Conservation (phyloP, 2,888 invertebrate genomes). For the Pammene fasciana region DNA sequence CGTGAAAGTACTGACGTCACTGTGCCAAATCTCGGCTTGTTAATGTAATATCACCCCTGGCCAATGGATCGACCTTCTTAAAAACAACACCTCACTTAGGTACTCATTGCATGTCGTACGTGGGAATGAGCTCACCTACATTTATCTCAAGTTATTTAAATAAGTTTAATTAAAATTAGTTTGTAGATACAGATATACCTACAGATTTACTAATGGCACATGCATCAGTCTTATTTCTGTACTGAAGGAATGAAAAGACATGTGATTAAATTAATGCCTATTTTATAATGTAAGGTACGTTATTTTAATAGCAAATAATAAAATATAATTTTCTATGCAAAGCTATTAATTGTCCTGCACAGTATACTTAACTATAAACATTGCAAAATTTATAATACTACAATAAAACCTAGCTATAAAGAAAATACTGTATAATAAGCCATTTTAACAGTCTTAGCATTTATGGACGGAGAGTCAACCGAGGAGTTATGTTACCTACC, state of each 20-base stretch:
- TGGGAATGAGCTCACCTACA: constrained; percentile 41
- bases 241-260: no score
- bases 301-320: no score
- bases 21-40: constrained; percentile 68
- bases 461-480: constrained; percentile 46
- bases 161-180: background rate
- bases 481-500: constrained; percentile 54
- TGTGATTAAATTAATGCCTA: no score
- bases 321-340: no score
- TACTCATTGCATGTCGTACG: constrained; percentile 19
- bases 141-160: constrained; percentile 15
- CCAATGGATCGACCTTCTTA: constrained; percentile 53
- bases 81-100: constrained; percentile 24
- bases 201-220: background rate
- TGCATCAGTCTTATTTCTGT: background rate
- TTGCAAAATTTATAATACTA: no score
- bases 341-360: no score
- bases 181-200: background rate
- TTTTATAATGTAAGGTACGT: no score
- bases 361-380: no score
- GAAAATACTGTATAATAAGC: background rate
- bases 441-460: constrained; percentile 29
- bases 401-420: background rate
- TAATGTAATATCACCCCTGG: constrained; percentile 58
- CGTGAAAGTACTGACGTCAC: constrained; percentile 79